phyloP scores from a whole-genome alignment of 2,888 invertebrate genomes.

The Pheosia tremula region DNA sequence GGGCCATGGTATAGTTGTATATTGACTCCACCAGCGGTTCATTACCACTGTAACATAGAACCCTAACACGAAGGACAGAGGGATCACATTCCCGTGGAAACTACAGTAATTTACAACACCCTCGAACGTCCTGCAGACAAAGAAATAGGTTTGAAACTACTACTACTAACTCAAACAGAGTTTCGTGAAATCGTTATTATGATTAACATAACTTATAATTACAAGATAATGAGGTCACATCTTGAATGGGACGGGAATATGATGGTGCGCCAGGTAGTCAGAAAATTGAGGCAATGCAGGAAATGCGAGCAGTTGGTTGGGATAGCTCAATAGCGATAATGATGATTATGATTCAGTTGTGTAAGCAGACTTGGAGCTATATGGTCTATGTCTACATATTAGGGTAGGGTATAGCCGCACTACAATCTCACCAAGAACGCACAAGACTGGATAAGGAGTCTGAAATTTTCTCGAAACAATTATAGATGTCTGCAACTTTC shows the following conservation, averaged over 20 bases:
- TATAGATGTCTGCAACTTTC: no score
- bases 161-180: not conserved
- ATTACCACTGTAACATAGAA: conserved; percentile 97
- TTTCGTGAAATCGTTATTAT: not conserved
- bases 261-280: not conserved
- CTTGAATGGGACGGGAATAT: not conserved
- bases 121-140: conserved; percentile 88
- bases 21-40: conserved; percentile 96
- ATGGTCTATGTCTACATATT: no score
- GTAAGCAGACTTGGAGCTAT: no score
- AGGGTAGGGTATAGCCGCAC: no score
- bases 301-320: no score
- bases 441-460: no score
- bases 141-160: not conserved
- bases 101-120: conserved; percentile 93
- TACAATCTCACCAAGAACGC: no score
- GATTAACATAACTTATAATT: not conserved
- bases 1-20: conserved; percentile 93
- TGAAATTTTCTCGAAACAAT: no score
- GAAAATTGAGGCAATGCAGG: not conserved
- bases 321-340: no score
- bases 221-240: not conserved
- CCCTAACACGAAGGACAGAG: conserved; percentile 96
- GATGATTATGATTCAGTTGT: no score
- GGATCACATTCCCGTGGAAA: conserved; percentile 94